Base-by-base conservation (phyloP, 2,113 vertebrate species). In the crab-eating macaque (Macaca fascicularis) region DNA sequence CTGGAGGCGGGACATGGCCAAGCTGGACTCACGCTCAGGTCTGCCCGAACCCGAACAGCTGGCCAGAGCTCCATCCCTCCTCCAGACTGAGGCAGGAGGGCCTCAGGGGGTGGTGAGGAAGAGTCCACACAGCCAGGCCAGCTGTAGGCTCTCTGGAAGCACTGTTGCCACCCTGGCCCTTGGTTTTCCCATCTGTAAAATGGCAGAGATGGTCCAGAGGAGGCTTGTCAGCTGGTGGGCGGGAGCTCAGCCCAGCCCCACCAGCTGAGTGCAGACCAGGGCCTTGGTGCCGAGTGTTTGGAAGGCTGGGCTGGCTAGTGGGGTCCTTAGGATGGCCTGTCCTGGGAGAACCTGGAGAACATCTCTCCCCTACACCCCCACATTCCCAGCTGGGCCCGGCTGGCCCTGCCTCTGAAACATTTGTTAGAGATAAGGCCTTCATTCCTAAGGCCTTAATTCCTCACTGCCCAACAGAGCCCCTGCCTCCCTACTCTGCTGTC, bases 181-280 rank as follows among this genome's bases (percentile, higher is more conserved):
- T 12, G 11, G 78, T 84, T 90, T 88, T 38, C 30, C 57, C 72
- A 94, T 59, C 35, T 94, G n/a, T 74, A 30, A 70, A 90, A 43
- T 59, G 35, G 27, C 79, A 0, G n/a, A 25, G 20, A 32, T 55
- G 50, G 27, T 23, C 13, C 25, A 38, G 3, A 23, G 76, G 61
- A 8, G 38, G 20, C 55, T 79, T 1, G 0, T 30, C 20, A 70
- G 57, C 16, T 25, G 6, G 32, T 6, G 11, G 30, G 3, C 23
- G 22, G 40, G 23, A 22, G 0, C 43, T 14, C 23, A 74, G 32
- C 19, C 8, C 6, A 52, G 22, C 30, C 30, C 92, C 45, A 55
- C 81, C 94, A 96, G 86, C 97, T 96, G 97, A 98, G 98, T 94
- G 10, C 74, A 57, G 90, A 97, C 92, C 96, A 96, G 94, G 79